These are phyloP conservation scores for Deilephila porcellus DNA, from an alignment of 2,888 invertebrate genomes.

Conservation along the genomic window DNA sequence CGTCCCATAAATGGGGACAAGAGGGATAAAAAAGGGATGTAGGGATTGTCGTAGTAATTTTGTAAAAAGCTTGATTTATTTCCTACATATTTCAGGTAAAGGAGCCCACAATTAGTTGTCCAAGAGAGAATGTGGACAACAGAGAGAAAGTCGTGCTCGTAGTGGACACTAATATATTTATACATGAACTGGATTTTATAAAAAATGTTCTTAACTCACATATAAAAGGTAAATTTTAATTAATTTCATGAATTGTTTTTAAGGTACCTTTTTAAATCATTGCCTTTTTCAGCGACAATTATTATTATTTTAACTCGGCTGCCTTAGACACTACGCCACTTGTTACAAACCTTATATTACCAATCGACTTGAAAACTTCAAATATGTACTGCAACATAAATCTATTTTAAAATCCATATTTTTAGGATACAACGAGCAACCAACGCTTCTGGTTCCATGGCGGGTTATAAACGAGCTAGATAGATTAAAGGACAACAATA, in stretches of 20 bases:
- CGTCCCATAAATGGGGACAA: too few relatives aligned
- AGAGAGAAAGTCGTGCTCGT: slow-evolving; percentile 68
- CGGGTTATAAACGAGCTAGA: slow-evolving; percentile 86
- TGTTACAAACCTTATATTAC: too few relatives aligned
- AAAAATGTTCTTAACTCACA: slow-evolving; percentile 75
- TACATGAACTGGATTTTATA: slow-evolving; percentile 75
- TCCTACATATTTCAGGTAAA: slow-evolving; percentile 52
- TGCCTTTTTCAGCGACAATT: too few relatives aligned
- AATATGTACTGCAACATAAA: too few relatives aligned
- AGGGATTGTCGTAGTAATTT: too few relatives aligned
- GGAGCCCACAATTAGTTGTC: slow-evolving; percentile 50
- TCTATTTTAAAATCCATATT: too few relatives aligned
- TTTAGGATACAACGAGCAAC: slow-evolving; percentile 71
- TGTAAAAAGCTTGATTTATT: neutral
- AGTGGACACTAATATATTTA: slow-evolving; percentile 81
- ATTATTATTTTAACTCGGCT: too few relatives aligned
- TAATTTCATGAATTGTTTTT: neutral
- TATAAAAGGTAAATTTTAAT: slow-evolving; percentile 66
- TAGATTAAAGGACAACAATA: slow-evolving; percentile 80
- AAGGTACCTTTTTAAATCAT: too few relatives aligned
- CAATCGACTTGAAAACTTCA: too few relatives aligned
- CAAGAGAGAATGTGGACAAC: slow-evolving; percentile 48
- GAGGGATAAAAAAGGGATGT: too few relatives aligned
- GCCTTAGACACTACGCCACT: too few relatives aligned
- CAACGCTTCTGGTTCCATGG: slow-evolving; percentile 84